Base-by-base conservation (phyloP, 2,797 vertebrate genomes). In the Rhinichthys osculus region DNA sequence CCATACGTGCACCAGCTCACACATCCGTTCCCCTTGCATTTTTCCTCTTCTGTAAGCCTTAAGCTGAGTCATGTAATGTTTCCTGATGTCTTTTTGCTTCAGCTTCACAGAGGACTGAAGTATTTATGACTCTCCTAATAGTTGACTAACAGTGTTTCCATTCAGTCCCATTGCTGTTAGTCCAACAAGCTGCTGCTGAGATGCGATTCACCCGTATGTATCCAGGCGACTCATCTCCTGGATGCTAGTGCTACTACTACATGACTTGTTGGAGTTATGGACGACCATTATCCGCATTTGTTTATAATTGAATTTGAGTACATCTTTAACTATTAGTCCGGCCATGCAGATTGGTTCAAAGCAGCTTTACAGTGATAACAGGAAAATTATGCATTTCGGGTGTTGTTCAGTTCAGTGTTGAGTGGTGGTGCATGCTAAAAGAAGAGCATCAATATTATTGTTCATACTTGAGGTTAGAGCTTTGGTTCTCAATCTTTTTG, bases 121-220 rank as follows among this genome's bases (percentile, higher is more conserved):
- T 85, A 81, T 87, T 85, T 89, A 87, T 72, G 83, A 81, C 83
- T 77, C 62, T 72, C 21, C 79, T 87, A 85, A 84, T 87, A 73
- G 66, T 83, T 78, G 71, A 81, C 84, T 79, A 78, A 78, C 81
- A 72, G 27, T 70, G 17, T 80, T 85, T 87, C 86, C 77, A 81
- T 87, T 87, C 59, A 72, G 71, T 86, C 81, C 64, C 80, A 44
- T 83, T 21, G 70, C 83, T 77, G 21, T 67, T 67, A 23, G n/a
- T 69, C 73, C 82, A 59, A 83, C 38, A 52, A 74, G 70, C 76
- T 70, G 38, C 70, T 74, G 27, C n/a, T n/a, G n/a, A n/a, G n/a
- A n/a, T n/a, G n/a, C 4, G n/a, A n/a, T 33, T 35, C 66, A 83
- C 42, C 47, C 17, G 0, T 33, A 62, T 64, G 9, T 16, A 42